A percentile compares a stretch with the other conserved stretches of the same genome.
phyloP scores from a whole-genome alignment of 2,797 vertebrate genomes.

The Rhinophrynus dorsalis region DNA sequence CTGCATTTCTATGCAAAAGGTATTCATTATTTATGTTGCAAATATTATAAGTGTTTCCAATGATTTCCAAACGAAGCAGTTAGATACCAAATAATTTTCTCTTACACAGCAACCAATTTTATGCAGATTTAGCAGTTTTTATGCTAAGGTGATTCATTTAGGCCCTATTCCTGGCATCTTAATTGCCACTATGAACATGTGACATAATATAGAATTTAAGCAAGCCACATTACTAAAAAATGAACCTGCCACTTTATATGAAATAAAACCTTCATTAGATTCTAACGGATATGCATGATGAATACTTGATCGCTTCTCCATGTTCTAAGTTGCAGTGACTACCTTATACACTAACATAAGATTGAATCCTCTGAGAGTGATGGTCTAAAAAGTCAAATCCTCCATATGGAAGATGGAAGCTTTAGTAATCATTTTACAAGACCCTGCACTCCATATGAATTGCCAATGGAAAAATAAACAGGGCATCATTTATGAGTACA shows the following conservation, averaged over 20 bases:
- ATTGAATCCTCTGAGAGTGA: too few species aligned
- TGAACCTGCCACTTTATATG: conserved; percentile 32
- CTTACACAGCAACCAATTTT: conserved; percentile 12
- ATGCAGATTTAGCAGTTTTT: conserved; percentile 30
- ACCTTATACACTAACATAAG: too few species aligned
- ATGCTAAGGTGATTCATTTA: conserved; percentile 35
- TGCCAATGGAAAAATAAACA: too few species aligned
- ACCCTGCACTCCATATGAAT: too few species aligned
- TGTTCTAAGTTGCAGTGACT: neutral
- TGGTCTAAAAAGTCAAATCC: too few species aligned
- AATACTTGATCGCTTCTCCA: neutral
- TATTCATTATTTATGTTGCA: conserved; percentile 27
- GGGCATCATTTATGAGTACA: too few species aligned
- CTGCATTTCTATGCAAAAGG: conserved; percentile 3
- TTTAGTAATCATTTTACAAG: too few species aligned
- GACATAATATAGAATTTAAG: conserved; percentile 21
- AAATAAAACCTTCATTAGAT: conserved; percentile 35
- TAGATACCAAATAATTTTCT: conserved; percentile 31
- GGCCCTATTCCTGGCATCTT: conserved; percentile 11
- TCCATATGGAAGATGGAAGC: too few species aligned
- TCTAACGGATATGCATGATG: neutral
- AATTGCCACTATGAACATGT: conserved; percentile 31
- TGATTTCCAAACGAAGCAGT: conserved; percentile 14
- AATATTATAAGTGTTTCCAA: conserved; percentile 1
- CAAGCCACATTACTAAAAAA: conserved; percentile 17